These are phyloP conservation scores for Pygoscelis antarcticus DNA, from an alignment of 2,113 vertebrate species.

Conservation along the genomic window DNA sequence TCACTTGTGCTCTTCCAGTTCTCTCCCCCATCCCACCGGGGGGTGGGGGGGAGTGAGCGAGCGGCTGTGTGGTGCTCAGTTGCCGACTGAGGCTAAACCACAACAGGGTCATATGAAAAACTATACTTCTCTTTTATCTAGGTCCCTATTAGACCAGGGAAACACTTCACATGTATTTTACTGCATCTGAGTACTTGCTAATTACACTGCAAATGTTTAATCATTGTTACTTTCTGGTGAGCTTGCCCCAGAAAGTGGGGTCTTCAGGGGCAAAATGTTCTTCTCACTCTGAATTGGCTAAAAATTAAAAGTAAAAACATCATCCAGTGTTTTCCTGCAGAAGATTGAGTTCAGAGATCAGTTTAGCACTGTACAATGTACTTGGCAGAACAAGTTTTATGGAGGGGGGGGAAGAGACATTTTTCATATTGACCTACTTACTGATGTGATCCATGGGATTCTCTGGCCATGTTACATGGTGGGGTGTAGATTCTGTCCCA, in stretches of 20 bases:
- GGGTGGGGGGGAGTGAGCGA: too few relatives aligned
- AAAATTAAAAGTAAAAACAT: neutral
- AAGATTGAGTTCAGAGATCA: neutral
- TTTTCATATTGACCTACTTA: neutral
- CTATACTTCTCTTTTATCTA: neutral
- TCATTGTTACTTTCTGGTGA: neutral
- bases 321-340: neutral
- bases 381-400: neutral
- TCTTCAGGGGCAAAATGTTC: neutral
- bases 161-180: neutral
- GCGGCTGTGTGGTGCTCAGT: too few relatives aligned
- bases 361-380: neutral
- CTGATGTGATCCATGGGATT: neutral
- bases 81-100: too few relatives aligned
- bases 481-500: neutral
- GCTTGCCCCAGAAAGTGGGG: neutral
- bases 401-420: accelerated
- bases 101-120: neutral
- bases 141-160: neutral
- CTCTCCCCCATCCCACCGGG: too few relatives aligned
- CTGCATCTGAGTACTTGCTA: neutral
- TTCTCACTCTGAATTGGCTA: neutral
- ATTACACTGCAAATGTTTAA: neutral
- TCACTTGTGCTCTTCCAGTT: too few relatives aligned
- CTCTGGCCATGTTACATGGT: neutral